Conservation (phyloP, 1,140 invertebrate genomes). For the Bilobella aurantiaca region DNA sequence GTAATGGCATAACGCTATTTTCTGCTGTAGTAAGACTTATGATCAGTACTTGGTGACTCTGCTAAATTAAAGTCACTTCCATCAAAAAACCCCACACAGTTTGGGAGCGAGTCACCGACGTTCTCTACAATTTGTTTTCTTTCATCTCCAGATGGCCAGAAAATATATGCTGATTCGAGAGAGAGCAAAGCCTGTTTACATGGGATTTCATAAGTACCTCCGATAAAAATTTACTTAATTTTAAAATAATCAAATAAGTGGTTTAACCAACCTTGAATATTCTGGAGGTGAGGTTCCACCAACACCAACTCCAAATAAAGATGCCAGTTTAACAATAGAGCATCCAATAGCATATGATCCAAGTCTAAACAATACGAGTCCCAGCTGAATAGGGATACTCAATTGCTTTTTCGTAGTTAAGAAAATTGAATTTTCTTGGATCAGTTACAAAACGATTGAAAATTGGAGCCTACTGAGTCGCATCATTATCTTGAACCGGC, state of each 20-base stretch:
- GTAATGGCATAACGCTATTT: conserved; percentile 18
- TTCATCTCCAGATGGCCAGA: conserved; percentile 6
- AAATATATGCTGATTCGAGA: conserved; percentile 1
- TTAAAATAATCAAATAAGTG: not conserved
- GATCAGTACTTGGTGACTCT: conserved; percentile 14
- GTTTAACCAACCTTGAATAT: conserved; percentile 5
- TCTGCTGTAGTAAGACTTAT: conserved; percentile 14
- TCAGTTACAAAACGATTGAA: not conserved
- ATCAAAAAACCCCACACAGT: conserved; percentile 22
- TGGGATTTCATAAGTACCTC: too few species aligned
- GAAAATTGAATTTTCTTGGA: not conserved
- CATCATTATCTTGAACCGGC: not conserved
- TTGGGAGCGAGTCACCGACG: conserved; percentile 5
- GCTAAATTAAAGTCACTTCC: conserved; percentile 10
- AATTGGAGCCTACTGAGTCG: not conserved
- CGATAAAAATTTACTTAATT: too few species aligned
- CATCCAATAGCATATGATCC: not conserved
- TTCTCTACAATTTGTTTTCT: not conserved
- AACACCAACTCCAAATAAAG: conserved; percentile 15
- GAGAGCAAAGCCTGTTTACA: conserved; percentile 1
- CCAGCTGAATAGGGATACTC: too few species aligned
- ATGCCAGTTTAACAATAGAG: not conserved
- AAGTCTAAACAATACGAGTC: not conserved
- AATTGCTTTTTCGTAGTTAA: not conserved
- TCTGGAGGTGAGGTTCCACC: not conserved